Conservation (phyloP, 1,140 invertebrate species). For the Halesus radiatus region DNA sequence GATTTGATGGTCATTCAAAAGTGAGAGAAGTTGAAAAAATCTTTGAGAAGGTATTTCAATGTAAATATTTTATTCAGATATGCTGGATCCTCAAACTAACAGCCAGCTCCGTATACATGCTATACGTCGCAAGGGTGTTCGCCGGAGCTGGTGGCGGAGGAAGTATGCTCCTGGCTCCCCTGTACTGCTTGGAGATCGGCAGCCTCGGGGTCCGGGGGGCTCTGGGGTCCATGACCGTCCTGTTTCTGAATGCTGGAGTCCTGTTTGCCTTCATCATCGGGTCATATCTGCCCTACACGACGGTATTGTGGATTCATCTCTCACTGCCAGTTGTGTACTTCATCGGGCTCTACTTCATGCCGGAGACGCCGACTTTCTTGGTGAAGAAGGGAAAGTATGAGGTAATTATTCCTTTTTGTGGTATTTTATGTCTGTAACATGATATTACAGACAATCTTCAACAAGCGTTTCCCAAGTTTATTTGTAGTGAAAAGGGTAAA, state of each 20-base stretch:
- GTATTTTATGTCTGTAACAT: no score
- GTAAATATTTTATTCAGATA: slow-evolving; percentile 44
- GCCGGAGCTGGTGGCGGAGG: slow-evolving; percentile 69
- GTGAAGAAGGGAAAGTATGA: slow-evolving; percentile 47
- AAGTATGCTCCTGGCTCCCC: slow-evolving; percentile 67
- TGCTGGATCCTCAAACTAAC: slow-evolving; percentile 65
- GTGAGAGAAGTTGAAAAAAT: no score
- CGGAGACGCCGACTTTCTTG: slow-evolving; percentile 72
- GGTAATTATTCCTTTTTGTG: slow-evolving; percentile 19
- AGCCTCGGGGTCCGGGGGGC: slow-evolving; percentile 71
- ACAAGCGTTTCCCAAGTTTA: no score
- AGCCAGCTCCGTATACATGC: slow-evolving; percentile 57
- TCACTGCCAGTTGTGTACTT: slow-evolving; percentile 65
- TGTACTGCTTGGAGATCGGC: slow-evolving; percentile 75
- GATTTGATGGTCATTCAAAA: no score
- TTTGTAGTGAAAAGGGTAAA: no score
- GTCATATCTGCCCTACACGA: slow-evolving; percentile 66
- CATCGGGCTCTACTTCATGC: slow-evolving; percentile 61
- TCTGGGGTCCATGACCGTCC: slow-evolving; percentile 68
- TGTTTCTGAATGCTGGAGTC: slow-evolving; percentile 73
- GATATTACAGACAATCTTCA: no score
- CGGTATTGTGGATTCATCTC: background rate
- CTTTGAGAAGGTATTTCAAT: no score
- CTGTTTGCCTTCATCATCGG: slow-evolving; percentile 73
- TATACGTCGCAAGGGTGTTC: slow-evolving; percentile 62